Evolutionary conservation across 2,888 invertebrate genomes (phyloP), one percentile per base, ranked within the genome.

Genomic region (Cheiracanthium punctorium): DNA sequence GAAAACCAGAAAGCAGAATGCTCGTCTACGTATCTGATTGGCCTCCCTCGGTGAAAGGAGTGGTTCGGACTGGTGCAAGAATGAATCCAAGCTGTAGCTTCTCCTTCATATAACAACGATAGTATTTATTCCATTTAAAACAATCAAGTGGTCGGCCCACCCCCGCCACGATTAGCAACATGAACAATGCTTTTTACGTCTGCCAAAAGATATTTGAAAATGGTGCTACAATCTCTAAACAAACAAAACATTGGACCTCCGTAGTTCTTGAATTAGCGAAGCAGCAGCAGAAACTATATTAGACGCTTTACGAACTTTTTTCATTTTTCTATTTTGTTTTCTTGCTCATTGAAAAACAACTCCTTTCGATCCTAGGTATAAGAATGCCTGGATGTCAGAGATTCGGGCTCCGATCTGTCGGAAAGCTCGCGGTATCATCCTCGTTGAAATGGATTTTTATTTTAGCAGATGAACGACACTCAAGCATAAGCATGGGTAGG

Each of bases 111-210:
- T 7, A 85, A 85, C 84, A 85, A 85, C 84, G 84, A 85, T 43
- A 52, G 84, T 65, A 48, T 82, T 69, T 65, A 37, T 65, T 79
- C 65, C 64, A n/a, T 82, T 33, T 71, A 24, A 24, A 74, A 32
- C 37, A 29, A 72, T 75, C 82, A 82, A n/a, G 74, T 71, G 32
- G 37, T 24, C 71, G 58, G 84, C 84, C 84, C 84, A 85, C 84
- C 84, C 84, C 84, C 84, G 73, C 69, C 84, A 37, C 79, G 73
- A 76, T 74, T 74, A 79, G 84, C 84, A 85, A 85, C 58, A 58
- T 79, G 77, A 79, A 85, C 84, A 10, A 37, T 85, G 79, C 84
- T 85, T 74, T 30, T 72, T 74, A 79, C 79, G 79, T 73, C 58
- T 85, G 84, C 84, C 84, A 85, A 79, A 79, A 69, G 7, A 7